phyloP scores from a whole-genome alignment of 2,113 vertebrate genomes.

The Collichthys lucidus region DNA sequence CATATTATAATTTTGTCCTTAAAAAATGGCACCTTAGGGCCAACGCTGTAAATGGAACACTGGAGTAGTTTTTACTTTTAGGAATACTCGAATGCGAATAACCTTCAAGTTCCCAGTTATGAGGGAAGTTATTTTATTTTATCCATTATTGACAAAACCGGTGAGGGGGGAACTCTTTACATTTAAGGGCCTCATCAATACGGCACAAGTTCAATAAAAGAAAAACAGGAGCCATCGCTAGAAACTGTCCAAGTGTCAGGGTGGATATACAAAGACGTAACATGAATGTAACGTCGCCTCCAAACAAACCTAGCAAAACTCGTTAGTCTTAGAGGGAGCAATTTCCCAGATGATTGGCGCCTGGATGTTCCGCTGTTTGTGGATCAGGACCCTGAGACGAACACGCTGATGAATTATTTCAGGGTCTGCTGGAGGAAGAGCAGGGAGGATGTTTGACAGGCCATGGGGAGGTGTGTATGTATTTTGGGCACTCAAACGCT shows the following conservation, averaged over 20 bases:
- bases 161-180: background rate
- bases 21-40: conserved; percentile 3
- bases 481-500: background rate
- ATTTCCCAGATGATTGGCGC: conserved; percentile 59
- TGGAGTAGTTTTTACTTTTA: background rate
- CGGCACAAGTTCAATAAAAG: background rate
- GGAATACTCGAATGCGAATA: background rate
- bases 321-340: conserved; percentile 45
- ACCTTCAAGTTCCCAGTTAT: background rate
- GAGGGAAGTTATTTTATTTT: conserved; percentile 8
- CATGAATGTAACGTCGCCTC: conserved; percentile 16
- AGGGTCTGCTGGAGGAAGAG: conserved; percentile 47
- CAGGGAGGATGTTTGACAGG: background rate
- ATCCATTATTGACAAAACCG: conserved; percentile 12
- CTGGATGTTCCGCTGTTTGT: conserved; percentile 53
- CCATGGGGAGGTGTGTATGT: background rate
- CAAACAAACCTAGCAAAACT: conserved; percentile 21
- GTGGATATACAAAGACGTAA: background rate
- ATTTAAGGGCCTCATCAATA: conserved; percentile 21
- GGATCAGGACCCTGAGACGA: conserved; percentile 44
- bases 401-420: conserved; percentile 51
- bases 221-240: background rate
- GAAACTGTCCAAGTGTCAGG: background rate
- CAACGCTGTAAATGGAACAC: conserved; percentile 14
- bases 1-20: conserved; percentile 16